Base-by-base conservation (phyloP, 2,888 invertebrate genomes). In the Drosophila mimica region DNA sequence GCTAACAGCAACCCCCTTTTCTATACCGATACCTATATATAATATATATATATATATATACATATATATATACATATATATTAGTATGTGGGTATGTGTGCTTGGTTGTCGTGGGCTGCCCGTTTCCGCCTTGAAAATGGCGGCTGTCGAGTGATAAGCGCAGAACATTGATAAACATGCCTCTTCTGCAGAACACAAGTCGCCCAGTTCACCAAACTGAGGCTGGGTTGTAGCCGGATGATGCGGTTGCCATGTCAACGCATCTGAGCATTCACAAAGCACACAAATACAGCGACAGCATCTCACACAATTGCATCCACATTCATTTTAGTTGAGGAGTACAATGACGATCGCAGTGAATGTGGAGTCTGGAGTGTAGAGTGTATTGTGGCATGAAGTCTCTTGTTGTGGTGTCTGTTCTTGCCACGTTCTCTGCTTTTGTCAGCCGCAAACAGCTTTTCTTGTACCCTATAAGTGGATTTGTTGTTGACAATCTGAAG, bases 81-180 rank as follows among this genome's bases (percentile, higher is more conserved):
- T 4, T 1, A 0, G 4, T 28, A 8, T 48, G 2, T 20, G n/a
- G n/a, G n/a, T n/a, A 6, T 28, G 9, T 49, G 28, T 17, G 17
- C 49, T 8, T 28, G 13, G 28, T 9, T 36, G 28, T 36, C 28
- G 49, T 49, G 28, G 46, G 52, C 46, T 57, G 57, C 68, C 68
- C 51, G 68, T 79, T 86, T 78, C 67, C 70, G 70, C 65, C 59
- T 70, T 59, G 52, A 66, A 79, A 76, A 74, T 79, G 74, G 68
- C 70, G 81, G 68, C 70, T 73, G 40, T 20, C 40, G 57, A 38
- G 59, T 72, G 88, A 91, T 91, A 89, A 91, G 89, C 81, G 76
- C 67, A 76, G 64, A 85, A 81, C 89, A 89, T 77, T 91, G 89
- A 89, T 89, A 89, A 89, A 87, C 88, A 90, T 81, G 79, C 74